These are phyloP conservation scores for Caenorhabditis brenneri DNA, from an alignment of 1,140 invertebrate species.

Conservation along the genomic window DNA sequence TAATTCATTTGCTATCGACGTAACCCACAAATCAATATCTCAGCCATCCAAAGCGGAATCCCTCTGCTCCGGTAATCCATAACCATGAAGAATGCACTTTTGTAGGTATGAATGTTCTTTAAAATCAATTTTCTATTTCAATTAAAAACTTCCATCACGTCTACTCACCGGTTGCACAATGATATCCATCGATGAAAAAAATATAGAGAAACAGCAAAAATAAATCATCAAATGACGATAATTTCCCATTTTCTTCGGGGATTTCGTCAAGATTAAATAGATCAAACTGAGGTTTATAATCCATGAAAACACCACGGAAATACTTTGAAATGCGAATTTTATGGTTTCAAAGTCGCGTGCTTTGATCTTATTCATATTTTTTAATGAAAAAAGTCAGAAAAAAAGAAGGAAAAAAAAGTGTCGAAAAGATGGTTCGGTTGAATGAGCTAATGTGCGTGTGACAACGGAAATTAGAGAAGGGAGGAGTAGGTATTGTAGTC, in stretches of 20 bases:
- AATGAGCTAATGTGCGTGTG: neutral
- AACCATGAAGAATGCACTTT: constrained; percentile 6
- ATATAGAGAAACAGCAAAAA: neutral
- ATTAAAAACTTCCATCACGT: no score
- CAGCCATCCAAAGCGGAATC: neutral
- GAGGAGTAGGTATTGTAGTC: neutral
- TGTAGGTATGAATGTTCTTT: neutral
- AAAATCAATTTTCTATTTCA: no score
- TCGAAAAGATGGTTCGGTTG: no score
- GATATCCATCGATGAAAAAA: neutral
- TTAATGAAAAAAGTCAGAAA: neutral
- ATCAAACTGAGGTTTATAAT: neutral
- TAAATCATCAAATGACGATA: neutral
- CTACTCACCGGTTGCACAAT: neutral
- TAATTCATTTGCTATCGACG: neutral
- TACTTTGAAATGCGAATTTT: neutral
- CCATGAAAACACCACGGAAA: neutral
- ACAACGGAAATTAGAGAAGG: neutral
- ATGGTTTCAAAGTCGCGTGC: neutral
- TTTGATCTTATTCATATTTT: neutral
- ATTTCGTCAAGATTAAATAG: neutral
- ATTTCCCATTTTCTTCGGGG: neutral
- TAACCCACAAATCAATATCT: neutral
- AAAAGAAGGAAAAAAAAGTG: neutral
- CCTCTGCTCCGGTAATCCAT: neutral